Base-by-base conservation (phyloP, 2,888 invertebrate genomes). In the Zygothrica quintamaculata region DNA sequence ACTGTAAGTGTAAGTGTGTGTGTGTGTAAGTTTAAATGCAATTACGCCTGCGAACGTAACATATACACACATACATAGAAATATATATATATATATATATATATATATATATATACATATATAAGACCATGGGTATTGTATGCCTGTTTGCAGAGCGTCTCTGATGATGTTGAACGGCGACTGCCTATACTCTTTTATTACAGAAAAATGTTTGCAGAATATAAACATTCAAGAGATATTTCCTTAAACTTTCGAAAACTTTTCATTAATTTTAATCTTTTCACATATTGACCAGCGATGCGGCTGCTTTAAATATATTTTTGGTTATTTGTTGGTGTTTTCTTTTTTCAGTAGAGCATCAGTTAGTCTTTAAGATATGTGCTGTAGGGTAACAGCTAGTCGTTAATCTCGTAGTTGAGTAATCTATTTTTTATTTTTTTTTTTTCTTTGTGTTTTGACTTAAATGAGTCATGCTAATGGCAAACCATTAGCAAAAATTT, bases 381-480 rank as follows among this genome's bases (percentile, higher is more conserved):
- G 37, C n/a, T 40, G n/a, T 29, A 50, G 53, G 8, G 48, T 18
- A 68, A 16, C 4, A 3, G 0, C 2, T 9, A 48, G 55, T 34
- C 43, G 31, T 7, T 8, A 5, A 13, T 26, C 1, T 6, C 5
- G 2, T 1, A 1, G 1, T n/a, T 1, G 3, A 1, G 4, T 12
- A 11, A 13, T 11, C 13, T n/a, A n/a, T n/a, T n/a, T n/a, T n/a
- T n/a, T n/a, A n/a, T n/a, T n/a, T n/a, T n/a, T n/a, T n/a, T n/a
- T n/a, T n/a, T n/a, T n/a, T n/a, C 18, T 64, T 78, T 77, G 64
- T 53, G 47, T 62, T 67, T 64, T 62, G 42, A 64, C 72, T 80
- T 76, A 84, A 86, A 84, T 80, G 81, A 84, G 86, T 86, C 86
- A 81, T 77, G 84, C 86, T 84, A 86, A 84, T 84, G 84, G 84